These are phyloP conservation scores for Morpho helenor DNA, from an alignment of 2,888 invertebrate species.

Conservation along the genomic window DNA sequence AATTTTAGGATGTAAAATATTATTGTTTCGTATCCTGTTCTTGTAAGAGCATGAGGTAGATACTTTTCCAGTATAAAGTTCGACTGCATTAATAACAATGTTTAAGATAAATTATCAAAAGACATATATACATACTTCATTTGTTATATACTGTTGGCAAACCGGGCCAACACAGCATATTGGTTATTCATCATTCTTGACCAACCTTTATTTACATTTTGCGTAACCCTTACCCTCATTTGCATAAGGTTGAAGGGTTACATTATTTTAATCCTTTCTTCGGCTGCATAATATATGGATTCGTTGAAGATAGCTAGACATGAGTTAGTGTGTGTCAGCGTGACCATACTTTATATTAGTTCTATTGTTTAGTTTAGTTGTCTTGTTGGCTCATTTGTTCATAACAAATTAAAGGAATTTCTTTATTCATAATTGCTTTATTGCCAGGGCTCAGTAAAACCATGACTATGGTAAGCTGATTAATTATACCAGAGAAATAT, in stretches of 20 bases:
- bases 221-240: background rate
- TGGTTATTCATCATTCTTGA: conserved; percentile 11
- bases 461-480: no score
- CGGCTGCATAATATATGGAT: conserved; percentile 6
- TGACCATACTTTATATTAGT: conserved; percentile 21
- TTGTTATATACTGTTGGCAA: conserved; percentile 8
- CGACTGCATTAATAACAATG: no score
- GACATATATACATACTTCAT: conserved; percentile 4
- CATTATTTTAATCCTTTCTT: background rate
- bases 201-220: conserved; percentile 1
- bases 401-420: background rate
- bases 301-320: conserved; percentile 17
- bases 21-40: no score
- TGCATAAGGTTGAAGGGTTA: conserved; percentile 1
- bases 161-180: conserved; percentile 4
- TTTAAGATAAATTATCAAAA: background rate
- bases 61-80: no score
- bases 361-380: no score
- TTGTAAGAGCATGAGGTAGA: no score
- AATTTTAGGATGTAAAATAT: no score
- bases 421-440: background rate
- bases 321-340: conserved; percentile 30
- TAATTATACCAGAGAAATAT: no score
- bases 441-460: no score
- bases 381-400: background rate